Evolutionary conservation across 2,797 vertebrate species (phyloP), one percentile per base, ranked within the genome.

Genomic region (Cyclura pinguis): DNA sequence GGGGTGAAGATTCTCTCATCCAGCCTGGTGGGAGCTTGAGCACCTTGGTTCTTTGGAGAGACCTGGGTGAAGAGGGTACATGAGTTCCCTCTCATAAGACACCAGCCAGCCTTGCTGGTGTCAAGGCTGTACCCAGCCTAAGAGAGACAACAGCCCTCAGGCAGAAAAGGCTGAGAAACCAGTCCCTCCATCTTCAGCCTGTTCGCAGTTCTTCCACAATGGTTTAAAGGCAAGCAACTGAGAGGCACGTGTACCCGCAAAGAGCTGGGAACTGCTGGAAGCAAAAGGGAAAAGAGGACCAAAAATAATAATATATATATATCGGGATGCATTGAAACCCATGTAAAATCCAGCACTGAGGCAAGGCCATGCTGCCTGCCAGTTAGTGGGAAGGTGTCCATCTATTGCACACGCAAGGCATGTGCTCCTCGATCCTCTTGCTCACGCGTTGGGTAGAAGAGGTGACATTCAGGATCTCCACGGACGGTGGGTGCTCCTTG

Each of bases 381-480:
- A 93, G 93, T 64, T 47, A 95, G 94, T 94, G 80, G 76, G 90
- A 93, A 88, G 86, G 72, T 69, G 5, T 92, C 85, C 88, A 0
- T 91, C 96, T 97, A 97, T 95, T 97, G 97, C 94, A 95, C 93
- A 87, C 94, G 94, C 86, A 97, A 94, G 83, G 94, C 80, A 0
- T 95, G 95, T n/a, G 87, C 94, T 94, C 96, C 97, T 29, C 92
- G 96, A 64, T 96, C 96, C 91, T 97, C 97, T 92, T 97, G 97
- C 87, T 97, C 97, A 0, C 80, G 97, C 93, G 92, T 97, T 90
- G 93, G 97, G 57, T 98, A 98, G 97, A 98, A 99, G 95, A 98
- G 98, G 96, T 98, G 98, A 95, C 99, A 99, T 96, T 99, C 98
- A 0, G 99, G 99, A 95, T 99, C 99, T 80, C 99, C 99, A 1